Evolutionary conservation across 2,113 vertebrate species (phyloP).

Genomic region (Urocynchramus pylzowi): DNA sequence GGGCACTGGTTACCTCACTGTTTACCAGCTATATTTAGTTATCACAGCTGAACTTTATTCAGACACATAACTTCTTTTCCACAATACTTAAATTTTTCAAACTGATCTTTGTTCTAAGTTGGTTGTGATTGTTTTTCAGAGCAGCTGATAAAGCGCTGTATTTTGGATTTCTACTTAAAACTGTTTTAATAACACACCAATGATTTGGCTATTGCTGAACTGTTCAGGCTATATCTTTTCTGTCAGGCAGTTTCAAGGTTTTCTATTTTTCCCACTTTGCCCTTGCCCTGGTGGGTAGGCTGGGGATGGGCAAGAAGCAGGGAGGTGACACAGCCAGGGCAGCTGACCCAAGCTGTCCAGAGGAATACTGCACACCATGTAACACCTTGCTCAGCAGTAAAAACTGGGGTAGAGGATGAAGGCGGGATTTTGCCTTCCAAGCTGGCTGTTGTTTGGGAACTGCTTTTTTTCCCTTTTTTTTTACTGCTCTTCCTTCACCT

Average conservation of each 20-base stretch:
- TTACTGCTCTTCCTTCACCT: background rate
- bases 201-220: background rate
- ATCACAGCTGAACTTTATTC: background rate
- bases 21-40: background rate
- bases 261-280: background rate
- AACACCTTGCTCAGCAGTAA: background rate
- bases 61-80: background rate
- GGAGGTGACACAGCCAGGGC: background rate
- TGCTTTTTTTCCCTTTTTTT: background rate
- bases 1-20: background rate
- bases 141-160: rapidly evolving
- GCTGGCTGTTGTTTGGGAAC: background rate
- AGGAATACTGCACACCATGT: background rate
- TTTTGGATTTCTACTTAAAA: background rate
- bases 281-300: too few species aligned
- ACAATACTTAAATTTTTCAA: background rate
- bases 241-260: background rate
- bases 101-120: background rate
- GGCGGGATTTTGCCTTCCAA: background rate
- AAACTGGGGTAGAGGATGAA: background rate
- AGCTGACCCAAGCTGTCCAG: background rate
- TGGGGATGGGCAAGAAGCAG: background rate
- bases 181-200: background rate
- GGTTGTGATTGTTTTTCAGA: background rate
- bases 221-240: background rate